These are phyloP conservation scores for Xestia ashworthii DNA, from an alignment of 2,888 invertebrate species.

Conservation along the genomic window DNA sequence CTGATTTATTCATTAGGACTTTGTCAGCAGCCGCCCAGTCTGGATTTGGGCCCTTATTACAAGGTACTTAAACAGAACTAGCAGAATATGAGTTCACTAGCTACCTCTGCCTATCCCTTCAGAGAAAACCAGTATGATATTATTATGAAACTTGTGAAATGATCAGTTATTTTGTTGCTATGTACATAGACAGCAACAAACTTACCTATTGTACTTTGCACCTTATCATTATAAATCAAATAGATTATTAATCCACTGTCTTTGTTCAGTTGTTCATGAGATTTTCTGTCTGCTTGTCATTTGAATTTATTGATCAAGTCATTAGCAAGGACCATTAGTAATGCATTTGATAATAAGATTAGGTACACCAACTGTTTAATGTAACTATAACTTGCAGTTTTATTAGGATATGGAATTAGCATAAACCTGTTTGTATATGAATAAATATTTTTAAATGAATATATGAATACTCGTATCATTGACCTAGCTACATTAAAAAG, in stretches of 20 bases:
- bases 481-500: background rate
- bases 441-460: background rate
- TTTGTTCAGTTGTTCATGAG: background rate
- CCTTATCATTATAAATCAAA: slow-evolving; percentile 1
- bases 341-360: background rate
- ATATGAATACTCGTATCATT: no score
- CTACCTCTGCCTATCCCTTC: no score
- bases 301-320: background rate
- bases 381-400: no score
- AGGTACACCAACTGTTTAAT: no score
- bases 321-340: background rate
- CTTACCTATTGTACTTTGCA: slow-evolving; percentile 4
- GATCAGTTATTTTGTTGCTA: background rate
- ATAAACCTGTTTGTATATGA: no score
- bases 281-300: background rate
- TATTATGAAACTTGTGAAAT: background rate
- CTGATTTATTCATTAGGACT: background rate
- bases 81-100: background rate
- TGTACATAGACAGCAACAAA: background rate
- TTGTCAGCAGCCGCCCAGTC: background rate
- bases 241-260: background rate
- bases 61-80: background rate
- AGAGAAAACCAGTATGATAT: no score
- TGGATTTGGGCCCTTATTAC: background rate
- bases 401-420: no score